Conservation (phyloP, 1,140 invertebrate genomes). For the Hypothenemus hampei region DNA sequence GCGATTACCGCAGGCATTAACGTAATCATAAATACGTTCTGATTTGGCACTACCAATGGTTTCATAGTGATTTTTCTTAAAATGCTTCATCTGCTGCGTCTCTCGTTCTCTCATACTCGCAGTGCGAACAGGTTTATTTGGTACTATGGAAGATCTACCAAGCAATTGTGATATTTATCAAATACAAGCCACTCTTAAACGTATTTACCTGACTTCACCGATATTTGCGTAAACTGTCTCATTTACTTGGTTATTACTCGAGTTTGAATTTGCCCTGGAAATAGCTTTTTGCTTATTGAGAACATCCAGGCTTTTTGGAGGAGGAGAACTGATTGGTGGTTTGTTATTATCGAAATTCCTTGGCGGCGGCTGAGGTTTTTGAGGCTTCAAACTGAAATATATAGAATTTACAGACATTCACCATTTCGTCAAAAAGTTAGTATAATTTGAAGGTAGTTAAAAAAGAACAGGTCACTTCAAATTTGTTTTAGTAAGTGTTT, state of each 20-base stretch:
- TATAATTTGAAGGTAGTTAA: no score
- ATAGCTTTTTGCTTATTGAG: slow-evolving; percentile 57
- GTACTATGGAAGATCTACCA: slow-evolving; percentile 59
- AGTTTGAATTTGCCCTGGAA: slow-evolving; percentile 23
- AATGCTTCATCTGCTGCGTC: slow-evolving; percentile 51
- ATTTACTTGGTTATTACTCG: slow-evolving; percentile 40
- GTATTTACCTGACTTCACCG: slow-evolving; percentile 60
- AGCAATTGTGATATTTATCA: no score
- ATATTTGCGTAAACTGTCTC: slow-evolving; percentile 75
- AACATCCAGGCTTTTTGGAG: slow-evolving; percentile 61
- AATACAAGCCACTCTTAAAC: no score
- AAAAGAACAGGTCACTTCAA: no score
- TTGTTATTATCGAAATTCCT: slow-evolving; percentile 55
- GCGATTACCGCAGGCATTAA: slow-evolving; percentile 44
- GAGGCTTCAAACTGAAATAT: no score
- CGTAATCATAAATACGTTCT: slow-evolving; percentile 62
- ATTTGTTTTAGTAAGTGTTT: no score
- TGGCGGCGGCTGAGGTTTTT: slow-evolving; percentile 54
- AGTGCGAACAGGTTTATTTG: slow-evolving; percentile 72
- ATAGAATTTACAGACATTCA: no score
- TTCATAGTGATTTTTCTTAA: slow-evolving; percentile 33
- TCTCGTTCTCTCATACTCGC: slow-evolving; percentile 74
- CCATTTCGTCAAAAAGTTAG: no score
- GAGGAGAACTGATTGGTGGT: slow-evolving; percentile 54
- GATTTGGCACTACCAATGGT: slow-evolving; percentile 37